Conservation (phyloP, 2,797 vertebrate genomes). For the Pampus argenteus region DNA sequence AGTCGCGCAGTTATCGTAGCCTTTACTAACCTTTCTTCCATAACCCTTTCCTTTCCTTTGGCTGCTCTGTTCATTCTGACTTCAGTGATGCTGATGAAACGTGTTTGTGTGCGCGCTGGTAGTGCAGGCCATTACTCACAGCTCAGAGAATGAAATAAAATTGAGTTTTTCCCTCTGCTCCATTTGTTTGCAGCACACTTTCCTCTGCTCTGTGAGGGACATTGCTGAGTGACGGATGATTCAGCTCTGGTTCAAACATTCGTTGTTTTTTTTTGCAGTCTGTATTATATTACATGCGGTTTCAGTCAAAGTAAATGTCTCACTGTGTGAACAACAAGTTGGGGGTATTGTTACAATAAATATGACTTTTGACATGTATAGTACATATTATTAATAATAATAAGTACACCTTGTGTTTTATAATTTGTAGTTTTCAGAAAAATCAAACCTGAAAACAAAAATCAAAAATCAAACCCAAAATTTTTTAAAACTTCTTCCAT, state of each 20-base stretch:
- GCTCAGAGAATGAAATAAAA: conserved; percentile 20
- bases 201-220: neutral
- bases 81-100: conserved; percentile 32
- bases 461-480: too few relatives aligned
- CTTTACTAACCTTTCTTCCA: conserved; percentile 19
- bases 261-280: neutral
- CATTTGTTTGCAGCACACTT: conserved; percentile 6
- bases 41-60: neutral
- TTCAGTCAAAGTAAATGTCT: neutral
- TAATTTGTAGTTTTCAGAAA: too few relatives aligned
- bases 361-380: too few relatives aligned
- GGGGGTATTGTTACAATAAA: too few relatives aligned
- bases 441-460: too few relatives aligned
- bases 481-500: too few relatives aligned
- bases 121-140: neutral
- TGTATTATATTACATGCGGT: neutral
- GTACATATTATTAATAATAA: too few relatives aligned
- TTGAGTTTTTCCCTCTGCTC: neutral
- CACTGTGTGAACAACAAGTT: too few relatives aligned
- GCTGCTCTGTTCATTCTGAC: conserved; percentile 20
- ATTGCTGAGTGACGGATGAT: conserved; percentile 2
- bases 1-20: neutral
- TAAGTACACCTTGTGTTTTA: too few relatives aligned
- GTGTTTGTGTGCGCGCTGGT: neutral
- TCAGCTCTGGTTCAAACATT: conserved; percentile 12